Percentiles rank a stretch among this genome's conserved stretches.
These are phyloP conservation scores for Pteropus alecto DNA, from an alignment of 2,113 vertebrate genomes.

Conservation along the genomic window DNA sequence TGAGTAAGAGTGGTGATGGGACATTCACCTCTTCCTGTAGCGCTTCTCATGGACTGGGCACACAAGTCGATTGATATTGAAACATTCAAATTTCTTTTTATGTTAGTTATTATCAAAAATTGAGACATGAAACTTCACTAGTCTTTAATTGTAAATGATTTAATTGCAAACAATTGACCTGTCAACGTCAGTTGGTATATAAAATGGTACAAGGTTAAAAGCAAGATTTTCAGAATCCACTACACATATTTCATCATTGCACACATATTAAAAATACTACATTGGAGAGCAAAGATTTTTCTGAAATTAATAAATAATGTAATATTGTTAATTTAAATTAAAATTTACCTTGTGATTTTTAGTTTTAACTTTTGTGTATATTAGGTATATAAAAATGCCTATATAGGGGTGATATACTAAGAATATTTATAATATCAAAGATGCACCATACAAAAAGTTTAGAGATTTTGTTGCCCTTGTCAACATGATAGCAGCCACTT, in stretches of 20 bases:
- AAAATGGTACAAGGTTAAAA: not conserved
- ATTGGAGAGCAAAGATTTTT: not conserved
- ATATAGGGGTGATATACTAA: not conserved
- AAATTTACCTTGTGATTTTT: not conserved
- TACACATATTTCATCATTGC: not conserved
- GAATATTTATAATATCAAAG: not conserved
- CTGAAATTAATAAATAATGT: not conserved
- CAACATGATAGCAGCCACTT: not conserved
- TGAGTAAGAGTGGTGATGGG: not conserved
- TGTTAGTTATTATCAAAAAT: not conserved
- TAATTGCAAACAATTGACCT: not conserved
- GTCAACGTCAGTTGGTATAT: not conserved
- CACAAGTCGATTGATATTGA: not conserved
- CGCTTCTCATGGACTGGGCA: rapidly evolving
- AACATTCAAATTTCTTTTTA: not conserved
- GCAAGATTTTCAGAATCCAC: not conserved
- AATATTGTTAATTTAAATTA: not conserved
- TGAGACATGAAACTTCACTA: not conserved
- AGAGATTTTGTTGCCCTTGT: not conserved
- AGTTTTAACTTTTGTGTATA: not conserved
- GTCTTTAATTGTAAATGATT: not conserved
- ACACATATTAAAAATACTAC: not conserved
- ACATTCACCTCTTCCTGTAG: rapidly evolving
- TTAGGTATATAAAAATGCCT: not conserved
- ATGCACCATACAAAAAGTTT: not conserved